A percentile compares a stretch with the other conserved stretches of the same genome.
Evolutionary conservation across 2,113 vertebrate species (phyloP).

Genomic region (Harpagus bidentatus): DNA sequence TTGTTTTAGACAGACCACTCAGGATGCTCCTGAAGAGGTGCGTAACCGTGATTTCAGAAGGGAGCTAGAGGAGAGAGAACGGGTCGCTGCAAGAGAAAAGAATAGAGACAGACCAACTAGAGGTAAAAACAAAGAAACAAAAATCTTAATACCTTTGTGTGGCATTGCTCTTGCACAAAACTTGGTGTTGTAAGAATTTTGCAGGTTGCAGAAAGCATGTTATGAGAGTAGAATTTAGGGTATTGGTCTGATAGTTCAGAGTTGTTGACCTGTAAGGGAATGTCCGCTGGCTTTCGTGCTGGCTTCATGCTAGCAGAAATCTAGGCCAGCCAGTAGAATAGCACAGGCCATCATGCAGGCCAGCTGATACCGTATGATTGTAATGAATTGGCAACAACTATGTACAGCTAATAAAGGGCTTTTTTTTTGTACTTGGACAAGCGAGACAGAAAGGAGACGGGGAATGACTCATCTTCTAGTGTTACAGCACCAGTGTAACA

Average conservation of each 20-base stretch:
- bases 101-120: constrained; percentile 89
- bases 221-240: neutral
- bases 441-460: neutral
- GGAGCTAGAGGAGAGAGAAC: constrained; percentile 93
- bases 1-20: constrained; percentile 84
- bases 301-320: neutral
- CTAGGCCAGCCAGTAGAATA: neutral
- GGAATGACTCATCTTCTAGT: neutral
- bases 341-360: neutral
- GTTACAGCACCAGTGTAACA: neutral
- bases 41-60: constrained; percentile 94
- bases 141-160: neutral
- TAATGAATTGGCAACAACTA: neutral
- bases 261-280: constrained; percentile 8
- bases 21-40: constrained; percentile 95
- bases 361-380: neutral
- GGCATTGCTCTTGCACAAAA: neutral
- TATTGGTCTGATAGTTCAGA: neutral
- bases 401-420: neutral
- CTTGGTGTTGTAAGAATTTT: neutral
- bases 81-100: constrained; percentile 87
- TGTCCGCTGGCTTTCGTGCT: neutral
- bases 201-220: neutral
- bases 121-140: constrained; percentile 70
- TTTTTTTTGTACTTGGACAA: neutral